These are phyloP conservation scores for Botrylloides violaceus DNA, from an alignment of 23 tunicate genomes.

Conservation along the genomic window DNA sequence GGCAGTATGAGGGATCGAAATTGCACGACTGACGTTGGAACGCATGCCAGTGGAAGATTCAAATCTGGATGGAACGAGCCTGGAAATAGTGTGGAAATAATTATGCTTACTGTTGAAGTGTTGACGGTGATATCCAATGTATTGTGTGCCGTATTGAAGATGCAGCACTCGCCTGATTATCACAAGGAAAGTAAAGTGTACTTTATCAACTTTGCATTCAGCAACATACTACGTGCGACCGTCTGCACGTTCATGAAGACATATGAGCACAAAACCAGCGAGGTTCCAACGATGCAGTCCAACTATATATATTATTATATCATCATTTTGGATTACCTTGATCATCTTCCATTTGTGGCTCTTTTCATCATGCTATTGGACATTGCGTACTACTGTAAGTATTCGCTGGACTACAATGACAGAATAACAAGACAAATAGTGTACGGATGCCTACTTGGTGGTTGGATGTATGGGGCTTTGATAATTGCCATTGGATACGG, in stretches of 20 bases:
- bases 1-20: too few relatives aligned
- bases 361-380: constrained; percentile 53
- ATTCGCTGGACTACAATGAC: constrained; percentile 55
- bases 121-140: not conserved
- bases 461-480: constrained; percentile 5
- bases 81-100: too few relatives aligned
- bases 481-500: too few relatives aligned
- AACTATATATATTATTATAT: not conserved
- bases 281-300: not conserved
- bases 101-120: too few relatives aligned
- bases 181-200: constrained; percentile 55
- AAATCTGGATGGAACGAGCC: too few relatives aligned
- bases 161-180: constrained; percentile 5
- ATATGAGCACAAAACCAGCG: not conserved
- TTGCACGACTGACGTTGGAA: too few relatives aligned
- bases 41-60: too few relatives aligned
- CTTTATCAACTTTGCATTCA: constrained; percentile 48
- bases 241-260: too few relatives aligned
- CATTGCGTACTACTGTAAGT: constrained; percentile 66
- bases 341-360: constrained; percentile 54
- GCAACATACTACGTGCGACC: constrained; percentile 56
- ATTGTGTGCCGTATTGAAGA: not conserved
- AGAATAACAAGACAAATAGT: constrained; percentile 27
- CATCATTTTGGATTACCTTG: not conserved
- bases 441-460: not conserved